A percentile compares a stretch with the other conserved stretches of the same genome.
Conservation (phyloP, 2,888 invertebrate species). For the Trachelus stipa region DNA sequence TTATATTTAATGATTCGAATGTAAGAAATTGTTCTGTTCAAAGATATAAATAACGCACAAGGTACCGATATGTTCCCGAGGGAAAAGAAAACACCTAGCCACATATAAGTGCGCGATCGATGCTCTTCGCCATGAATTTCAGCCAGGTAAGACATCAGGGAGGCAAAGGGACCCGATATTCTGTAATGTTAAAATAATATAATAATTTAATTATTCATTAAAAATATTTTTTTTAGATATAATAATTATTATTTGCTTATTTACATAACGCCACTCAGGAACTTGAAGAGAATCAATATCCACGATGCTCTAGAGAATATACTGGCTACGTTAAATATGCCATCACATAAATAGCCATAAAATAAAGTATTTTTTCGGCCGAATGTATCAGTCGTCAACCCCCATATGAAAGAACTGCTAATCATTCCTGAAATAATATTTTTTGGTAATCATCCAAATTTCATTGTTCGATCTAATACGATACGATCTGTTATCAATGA, state of each 20-base stretch:
- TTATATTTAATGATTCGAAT: slow-evolving; percentile 8
- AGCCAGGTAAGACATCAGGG: slow-evolving; percentile 60
- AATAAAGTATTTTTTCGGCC: slow-evolving; percentile 58
- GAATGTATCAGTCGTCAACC: slow-evolving; percentile 62
- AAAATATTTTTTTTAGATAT: not conserved
- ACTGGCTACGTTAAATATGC: slow-evolving; percentile 51
- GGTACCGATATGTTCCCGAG: slow-evolving; percentile 69
- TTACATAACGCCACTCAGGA: slow-evolving; percentile 60
- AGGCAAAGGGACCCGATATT: slow-evolving; percentile 60
- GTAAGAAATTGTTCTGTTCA: slow-evolving; percentile 1
- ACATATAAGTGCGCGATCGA: slow-evolving; percentile 59
- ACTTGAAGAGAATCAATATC: slow-evolving; percentile 59
- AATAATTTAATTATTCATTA: not conserved
- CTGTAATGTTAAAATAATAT: slow-evolving; percentile 34
- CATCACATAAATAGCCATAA: slow-evolving; percentile 55
- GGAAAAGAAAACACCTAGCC: slow-evolving; percentile 59
- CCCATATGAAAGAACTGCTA: slow-evolving; percentile 69
- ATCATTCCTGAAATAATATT: slow-evolving; percentile 66
- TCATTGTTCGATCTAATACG: not conserved
- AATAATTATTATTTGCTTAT: slow-evolving; percentile 29
- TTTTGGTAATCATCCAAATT: not conserved
- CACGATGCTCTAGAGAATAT: slow-evolving; percentile 57
- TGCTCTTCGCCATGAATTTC: slow-evolving; percentile 56
- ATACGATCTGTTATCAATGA: too few species aligned
- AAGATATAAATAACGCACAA: slow-evolving; percentile 63